Evolutionary conservation across 2,797 vertebrate genomes (phyloP), one percentile per base, ranked within the genome.

Genomic region (Phalanger gymnotis): DNA sequence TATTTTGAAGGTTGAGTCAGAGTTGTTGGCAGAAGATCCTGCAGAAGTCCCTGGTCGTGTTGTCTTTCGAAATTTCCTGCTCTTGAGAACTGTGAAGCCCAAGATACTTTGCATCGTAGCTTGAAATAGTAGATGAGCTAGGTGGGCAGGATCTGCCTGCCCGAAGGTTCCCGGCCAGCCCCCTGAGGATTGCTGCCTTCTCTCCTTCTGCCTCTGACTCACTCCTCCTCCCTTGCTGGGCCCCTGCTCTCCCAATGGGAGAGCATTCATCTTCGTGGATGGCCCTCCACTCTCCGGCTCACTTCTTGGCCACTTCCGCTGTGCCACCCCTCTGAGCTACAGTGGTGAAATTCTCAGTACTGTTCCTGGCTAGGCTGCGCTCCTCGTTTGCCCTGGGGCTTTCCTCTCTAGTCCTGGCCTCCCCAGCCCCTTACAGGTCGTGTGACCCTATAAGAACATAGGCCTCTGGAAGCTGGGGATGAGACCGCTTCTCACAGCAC

Each of bases 31-130:
- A 14, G 34, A 14, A 94, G 52, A 31, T 47, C 93, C 0, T 55
- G n/a, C 54, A 57, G 91, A 91, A 95, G 91, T 94, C 66, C 81
- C 1, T 93, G 10, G 28, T n/a, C 27, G 81, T 94, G 10, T 34
- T 93, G 25, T 16, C 81, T 95, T 94, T 96, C 93, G 22, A 66
- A 92, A 40, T 81, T 22, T 81, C n/a, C 66, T 81, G 66, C 0
- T 2, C 19, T 90, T 90, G 22, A 9, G 14, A 51, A 27, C 9
- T 4, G 7, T 47, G 40, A 47, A 87, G 66, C 19, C 90, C 11
- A 92, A 58, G 3, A 4, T 34, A 22, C 97, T 94, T 93, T 89
- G 27, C 90, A 30, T 92, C 92, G 1, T 90, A 54, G 52, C 30
- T 96, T 95, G 51, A 94, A 90, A 57, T 90, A 28, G 53, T 93